Percentiles rank a stretch among this genome's conserved stretches.
These are phyloP conservation scores for Homarus gammarus DNA, from an alignment of 2,888 invertebrate genomes.

Conservation along the genomic window DNA sequence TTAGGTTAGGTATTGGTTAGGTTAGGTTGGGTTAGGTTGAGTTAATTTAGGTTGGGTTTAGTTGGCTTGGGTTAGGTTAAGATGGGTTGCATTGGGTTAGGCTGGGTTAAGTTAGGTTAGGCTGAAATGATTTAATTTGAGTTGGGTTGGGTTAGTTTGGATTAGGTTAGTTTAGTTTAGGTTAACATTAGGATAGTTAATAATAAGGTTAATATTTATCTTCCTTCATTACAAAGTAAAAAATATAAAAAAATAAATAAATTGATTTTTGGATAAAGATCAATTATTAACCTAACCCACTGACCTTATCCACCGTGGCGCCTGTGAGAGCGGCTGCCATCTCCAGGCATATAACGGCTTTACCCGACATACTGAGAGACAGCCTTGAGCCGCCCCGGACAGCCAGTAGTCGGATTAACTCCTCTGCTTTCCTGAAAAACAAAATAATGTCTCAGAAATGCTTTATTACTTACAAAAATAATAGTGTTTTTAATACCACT, in stretches of 20 bases:
- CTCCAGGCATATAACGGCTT: slow-evolving; percentile 54
- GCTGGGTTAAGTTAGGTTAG: neutral
- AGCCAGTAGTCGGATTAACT: slow-evolving; percentile 40
- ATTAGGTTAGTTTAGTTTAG: no score
- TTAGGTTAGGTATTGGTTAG: no score
- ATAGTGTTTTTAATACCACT: neutral
- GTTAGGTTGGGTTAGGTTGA: no score
- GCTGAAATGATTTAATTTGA: no score
- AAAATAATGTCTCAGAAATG: neutral
- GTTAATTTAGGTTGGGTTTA: no score
- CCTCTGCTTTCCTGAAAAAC: slow-evolving; percentile 50
- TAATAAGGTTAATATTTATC: no score
- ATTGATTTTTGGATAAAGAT: neutral
- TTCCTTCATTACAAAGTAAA: neutral
- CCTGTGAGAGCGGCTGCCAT: slow-evolving; percentile 30
- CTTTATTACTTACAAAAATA: neutral
- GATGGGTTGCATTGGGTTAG: no score
- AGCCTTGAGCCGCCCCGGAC: slow-evolving; percentile 41
- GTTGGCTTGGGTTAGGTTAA: no score
- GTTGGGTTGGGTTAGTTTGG: no score
- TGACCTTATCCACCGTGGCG: slow-evolving; percentile 43
- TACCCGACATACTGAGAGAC: slow-evolving; percentile 31
- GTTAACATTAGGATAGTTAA: no score
- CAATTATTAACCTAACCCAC: neutral
- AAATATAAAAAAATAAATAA: neutral